These are phyloP conservation scores for Spea multiplicata DNA, from an alignment of 2,113 vertebrate genomes.

Conservation along the genomic window DNA sequence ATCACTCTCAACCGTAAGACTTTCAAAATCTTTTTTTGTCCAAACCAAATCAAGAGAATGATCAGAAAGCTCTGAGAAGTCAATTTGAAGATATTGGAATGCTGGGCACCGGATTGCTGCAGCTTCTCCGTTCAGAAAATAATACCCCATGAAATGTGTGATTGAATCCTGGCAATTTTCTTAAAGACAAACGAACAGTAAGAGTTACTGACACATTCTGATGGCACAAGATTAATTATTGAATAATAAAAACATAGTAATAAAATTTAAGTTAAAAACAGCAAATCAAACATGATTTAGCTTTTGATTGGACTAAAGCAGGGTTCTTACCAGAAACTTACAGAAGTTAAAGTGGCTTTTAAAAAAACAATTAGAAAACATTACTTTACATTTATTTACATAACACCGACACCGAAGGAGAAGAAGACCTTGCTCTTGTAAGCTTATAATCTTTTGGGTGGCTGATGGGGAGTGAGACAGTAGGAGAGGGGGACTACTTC, in stretches of 20 bases:
- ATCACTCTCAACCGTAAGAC: conserved; percentile 40
- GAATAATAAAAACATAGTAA: not conserved
- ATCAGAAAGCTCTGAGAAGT: conserved; percentile 42
- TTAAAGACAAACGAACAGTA: conserved; percentile 49
- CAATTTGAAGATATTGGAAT: conserved; percentile 47
- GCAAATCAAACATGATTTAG: not conserved
- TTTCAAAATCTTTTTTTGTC: conserved; percentile 57
- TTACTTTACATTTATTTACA: no score
- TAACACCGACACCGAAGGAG: no score
- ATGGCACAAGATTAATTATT: not conserved
- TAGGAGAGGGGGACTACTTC: no score
- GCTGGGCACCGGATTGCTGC: conserved; percentile 73
- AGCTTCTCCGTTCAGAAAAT: conserved; percentile 72
- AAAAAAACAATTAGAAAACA: not conserved
- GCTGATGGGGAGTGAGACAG: no score
- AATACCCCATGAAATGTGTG: conserved; percentile 52
- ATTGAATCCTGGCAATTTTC: conserved; percentile 60
- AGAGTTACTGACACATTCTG: not conserved
- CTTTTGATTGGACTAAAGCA: not conserved
- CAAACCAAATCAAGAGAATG: conserved; percentile 57
- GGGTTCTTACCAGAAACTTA: not conserved
- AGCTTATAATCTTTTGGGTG: no score
- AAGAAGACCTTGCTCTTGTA: no score
- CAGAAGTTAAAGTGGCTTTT: no score
- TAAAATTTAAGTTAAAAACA: not conserved